These are phyloP conservation scores for Alcis repandata DNA, from an alignment of 2,888 invertebrate species.

Conservation along the genomic window DNA sequence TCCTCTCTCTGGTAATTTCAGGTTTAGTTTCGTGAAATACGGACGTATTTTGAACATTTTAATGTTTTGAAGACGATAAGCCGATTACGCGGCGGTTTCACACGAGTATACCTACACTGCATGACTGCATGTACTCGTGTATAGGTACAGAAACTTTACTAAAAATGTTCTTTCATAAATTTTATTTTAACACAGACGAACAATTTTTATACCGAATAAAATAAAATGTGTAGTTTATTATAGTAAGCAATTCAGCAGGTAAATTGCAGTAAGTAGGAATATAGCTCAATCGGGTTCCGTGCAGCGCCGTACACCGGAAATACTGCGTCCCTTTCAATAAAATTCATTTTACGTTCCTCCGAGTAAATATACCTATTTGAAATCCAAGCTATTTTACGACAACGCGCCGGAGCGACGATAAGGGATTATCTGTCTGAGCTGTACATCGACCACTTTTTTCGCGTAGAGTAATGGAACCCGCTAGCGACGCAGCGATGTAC, in stretches of 20 bases:
- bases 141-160: too few relatives aligned
- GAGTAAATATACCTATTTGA: conserved; percentile 69
- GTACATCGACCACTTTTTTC: conserved; percentile 22
- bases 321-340: conserved; percentile 58
- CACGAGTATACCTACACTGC: background rate
- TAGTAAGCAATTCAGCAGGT: background rate
- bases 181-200: too few relatives aligned
- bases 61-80: conserved; percentile 3
- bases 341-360: conserved; percentile 65
- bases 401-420: conserved; percentile 22
- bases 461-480: background rate
- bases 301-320: conserved; percentile 34
- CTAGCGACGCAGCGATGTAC: conserved; percentile 26
- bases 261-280: conserved; percentile 3
- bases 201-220: too few relatives aligned
- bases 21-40: conserved; percentile 26
- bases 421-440: background rate
- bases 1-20: conserved; percentile 17
- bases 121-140: too few relatives aligned
- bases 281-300: conserved; percentile 1
- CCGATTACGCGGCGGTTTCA: conserved; percentile 19
- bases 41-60: conserved; percentile 21
- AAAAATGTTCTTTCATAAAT: too few relatives aligned
- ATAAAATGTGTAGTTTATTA: too few relatives aligned
- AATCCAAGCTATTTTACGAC: conserved; percentile 62